Evolutionary conservation across 2,888 invertebrate genomes (phyloP).

Genomic region (Rhagonycha fulva): DNA sequence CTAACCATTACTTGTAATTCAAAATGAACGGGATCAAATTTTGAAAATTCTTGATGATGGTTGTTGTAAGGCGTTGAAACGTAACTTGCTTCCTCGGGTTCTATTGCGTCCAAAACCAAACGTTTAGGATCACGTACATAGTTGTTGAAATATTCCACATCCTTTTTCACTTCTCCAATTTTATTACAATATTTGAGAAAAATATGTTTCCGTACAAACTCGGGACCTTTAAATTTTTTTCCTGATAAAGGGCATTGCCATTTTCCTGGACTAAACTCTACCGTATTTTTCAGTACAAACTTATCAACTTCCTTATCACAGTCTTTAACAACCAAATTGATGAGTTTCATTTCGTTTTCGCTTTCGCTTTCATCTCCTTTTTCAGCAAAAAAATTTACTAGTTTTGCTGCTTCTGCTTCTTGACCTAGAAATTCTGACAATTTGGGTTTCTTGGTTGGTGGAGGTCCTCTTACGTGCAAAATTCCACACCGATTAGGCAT

Average conservation of each 20-base stretch:
- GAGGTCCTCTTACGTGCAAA: constrained; percentile 92
- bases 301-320: constrained; percentile 83
- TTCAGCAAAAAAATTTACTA: constrained; percentile 85
- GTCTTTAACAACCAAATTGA: constrained; percentile 54
- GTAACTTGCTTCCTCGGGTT: constrained; percentile 55
- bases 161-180: constrained; percentile 94
- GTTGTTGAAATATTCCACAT: constrained; percentile 97
- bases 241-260: constrained; percentile 98
- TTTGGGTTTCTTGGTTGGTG: constrained; percentile 79
- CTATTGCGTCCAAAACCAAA: constrained; percentile 89
- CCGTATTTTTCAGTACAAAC: constrained; percentile 93
- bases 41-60: neutral
- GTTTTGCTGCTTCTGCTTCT: constrained; percentile 85
- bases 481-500: constrained; percentile 99
- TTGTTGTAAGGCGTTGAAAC: constrained; percentile 37
- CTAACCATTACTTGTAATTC: neutral
- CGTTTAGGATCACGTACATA: constrained; percentile 92
- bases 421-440: constrained; percentile 73
- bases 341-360: constrained; percentile 57
- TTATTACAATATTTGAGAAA: constrained; percentile 97
- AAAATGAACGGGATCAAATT: neutral
- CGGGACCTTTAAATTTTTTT: constrained; percentile 98
- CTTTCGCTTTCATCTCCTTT: constrained; percentile 71
- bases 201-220: constrained; percentile 98
- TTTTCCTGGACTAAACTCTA: constrained; percentile 96